Conservation (phyloP, 2,888 invertebrate genomes). For the Nomada fabriciana region DNA sequence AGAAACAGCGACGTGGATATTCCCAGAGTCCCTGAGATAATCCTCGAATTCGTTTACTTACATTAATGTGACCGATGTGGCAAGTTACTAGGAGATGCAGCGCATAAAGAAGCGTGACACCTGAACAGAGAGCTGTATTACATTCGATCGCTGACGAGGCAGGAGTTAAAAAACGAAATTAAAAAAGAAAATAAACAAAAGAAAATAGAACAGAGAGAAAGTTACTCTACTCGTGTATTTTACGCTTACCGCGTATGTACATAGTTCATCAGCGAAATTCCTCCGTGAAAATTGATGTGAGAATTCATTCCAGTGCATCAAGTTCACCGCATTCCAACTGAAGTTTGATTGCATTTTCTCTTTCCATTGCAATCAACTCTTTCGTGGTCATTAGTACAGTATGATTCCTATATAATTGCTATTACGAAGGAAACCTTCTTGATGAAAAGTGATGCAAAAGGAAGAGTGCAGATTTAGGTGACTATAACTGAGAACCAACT, state of each 20-base stretch:
- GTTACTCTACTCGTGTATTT: constrained; percentile 39
- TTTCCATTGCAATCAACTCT: neutral
- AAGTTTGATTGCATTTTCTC: neutral
- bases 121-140: constrained; percentile 35
- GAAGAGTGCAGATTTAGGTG: too few species aligned
- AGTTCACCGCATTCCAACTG: neutral
- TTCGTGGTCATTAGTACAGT: neutral
- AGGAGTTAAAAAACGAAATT: neutral
- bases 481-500: too few species aligned
- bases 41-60: constrained; percentile 69
- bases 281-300: constrained; percentile 16
- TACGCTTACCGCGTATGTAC: constrained; percentile 47
- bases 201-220: neutral
- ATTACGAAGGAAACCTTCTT: too few species aligned
- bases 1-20: constrained; percentile 65
- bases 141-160: constrained; percentile 34
- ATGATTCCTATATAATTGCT: neutral
- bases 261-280: constrained; percentile 58
- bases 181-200: neutral
- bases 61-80: constrained; percentile 35
- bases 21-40: constrained; percentile 71
- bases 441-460: too few species aligned
- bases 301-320: constrained; percentile 1
- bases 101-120: constrained; percentile 21
- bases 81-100: constrained; percentile 17